phyloP scores from a whole-genome alignment of 2,797 vertebrate genomes.

The Echiichthys vipera region DNA sequence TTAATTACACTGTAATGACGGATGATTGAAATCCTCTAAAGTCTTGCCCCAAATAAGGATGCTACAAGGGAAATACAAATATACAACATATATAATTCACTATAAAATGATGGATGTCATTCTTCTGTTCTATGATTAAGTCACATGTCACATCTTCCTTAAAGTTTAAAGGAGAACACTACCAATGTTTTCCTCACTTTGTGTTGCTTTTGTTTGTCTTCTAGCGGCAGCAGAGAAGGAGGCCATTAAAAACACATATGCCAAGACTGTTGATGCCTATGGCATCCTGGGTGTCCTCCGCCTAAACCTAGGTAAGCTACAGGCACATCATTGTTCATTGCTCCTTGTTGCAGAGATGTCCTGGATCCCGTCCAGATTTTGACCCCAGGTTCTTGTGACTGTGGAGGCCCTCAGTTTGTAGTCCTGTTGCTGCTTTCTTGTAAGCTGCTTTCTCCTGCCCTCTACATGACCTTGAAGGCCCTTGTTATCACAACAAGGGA shows the following conservation, averaged over 20 bases:
- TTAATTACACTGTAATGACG: conserved; percentile 28
- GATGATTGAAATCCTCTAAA: background rate
- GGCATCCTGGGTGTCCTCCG: conserved; percentile 96
- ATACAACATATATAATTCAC: background rate
- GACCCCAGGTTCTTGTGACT: background rate
- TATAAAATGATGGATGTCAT: background rate
- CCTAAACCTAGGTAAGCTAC: conserved; percentile 93
- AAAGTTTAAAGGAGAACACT: background rate
- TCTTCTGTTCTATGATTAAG: background rate
- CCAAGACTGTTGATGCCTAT: conserved; percentile 96
- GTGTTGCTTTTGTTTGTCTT: conserved; percentile 35
- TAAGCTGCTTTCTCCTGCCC: conserved; percentile 72
- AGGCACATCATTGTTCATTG: background rate
- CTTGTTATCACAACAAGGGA: conserved; percentile 67
- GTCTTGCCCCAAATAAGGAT: background rate
- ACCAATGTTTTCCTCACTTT: background rate
- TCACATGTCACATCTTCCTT: background rate
- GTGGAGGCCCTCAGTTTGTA: conserved; percentile 16
- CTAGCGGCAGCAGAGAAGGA: conserved; percentile 96
- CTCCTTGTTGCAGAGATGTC: background rate
- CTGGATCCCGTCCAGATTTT: background rate
- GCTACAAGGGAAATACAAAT: background rate
- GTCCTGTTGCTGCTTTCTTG: conserved; percentile 33
- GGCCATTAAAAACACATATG: conserved; percentile 92
- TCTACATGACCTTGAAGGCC: conserved; percentile 63